These are phyloP conservation scores for Pseudopipra pipra DNA, from an alignment of 2,113 vertebrate species.

Conservation along the genomic window DNA sequence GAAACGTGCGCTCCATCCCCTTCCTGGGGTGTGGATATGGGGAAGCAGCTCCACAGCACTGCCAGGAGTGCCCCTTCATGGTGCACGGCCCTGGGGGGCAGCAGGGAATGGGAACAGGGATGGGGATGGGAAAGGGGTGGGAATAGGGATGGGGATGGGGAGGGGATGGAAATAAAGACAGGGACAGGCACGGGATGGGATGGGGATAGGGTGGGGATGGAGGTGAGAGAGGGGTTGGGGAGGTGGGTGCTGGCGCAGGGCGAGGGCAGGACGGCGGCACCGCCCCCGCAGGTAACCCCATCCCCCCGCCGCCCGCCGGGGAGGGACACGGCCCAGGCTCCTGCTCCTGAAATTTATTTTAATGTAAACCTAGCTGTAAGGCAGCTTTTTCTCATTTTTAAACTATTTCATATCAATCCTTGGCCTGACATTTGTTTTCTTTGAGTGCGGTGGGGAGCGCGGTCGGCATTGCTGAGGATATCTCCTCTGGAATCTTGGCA, in stretches of 20 bases:
- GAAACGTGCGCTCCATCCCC: not conserved
- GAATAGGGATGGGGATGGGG: not conserved
- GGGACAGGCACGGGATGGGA: too few species aligned
- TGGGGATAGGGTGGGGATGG: not conserved
- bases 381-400: slow-evolving; percentile 85
- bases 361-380: slow-evolving; percentile 74
- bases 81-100: not conserved
- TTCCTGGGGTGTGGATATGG: not conserved
- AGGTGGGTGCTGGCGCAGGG: not conserved
- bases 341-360: slow-evolving; percentile 57
- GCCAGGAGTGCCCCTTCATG: not conserved
- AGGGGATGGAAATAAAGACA: too few species aligned
- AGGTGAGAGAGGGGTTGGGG: not conserved
- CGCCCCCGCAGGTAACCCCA: slow-evolving; percentile 57
- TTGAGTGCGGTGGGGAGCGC: slow-evolving; percentile 74
- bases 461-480: slow-evolving; percentile 76
- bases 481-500: slow-evolving; percentile 83
- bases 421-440: slow-evolving; percentile 74
- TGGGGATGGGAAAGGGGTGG: not conserved
- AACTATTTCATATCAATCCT: slow-evolving; percentile 78
- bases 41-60: not conserved
- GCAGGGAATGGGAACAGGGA: not conserved
- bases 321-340: not conserved
- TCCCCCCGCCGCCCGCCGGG: not conserved
- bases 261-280: not conserved